Evolutionary conservation across 2,797 vertebrate genomes (phyloP), one percentile per base, ranked within the genome.

Genomic region (Rallus crepitans): DNA sequence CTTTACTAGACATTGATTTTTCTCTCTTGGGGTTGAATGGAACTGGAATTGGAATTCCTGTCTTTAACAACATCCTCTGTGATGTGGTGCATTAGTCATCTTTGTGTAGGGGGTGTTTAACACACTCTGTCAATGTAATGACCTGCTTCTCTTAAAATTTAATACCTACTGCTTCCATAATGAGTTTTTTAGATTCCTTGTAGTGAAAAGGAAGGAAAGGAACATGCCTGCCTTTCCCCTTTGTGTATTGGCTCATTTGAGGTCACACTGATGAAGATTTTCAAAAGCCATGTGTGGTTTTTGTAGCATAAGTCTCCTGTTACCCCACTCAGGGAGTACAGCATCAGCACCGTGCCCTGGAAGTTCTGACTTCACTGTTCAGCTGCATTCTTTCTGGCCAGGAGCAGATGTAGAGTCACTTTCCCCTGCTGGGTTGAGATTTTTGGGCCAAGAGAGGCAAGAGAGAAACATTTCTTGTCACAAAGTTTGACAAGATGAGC

Each of bases 1-100:
- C 82, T 80, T 73, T 81, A 30, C 23, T 75, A 37, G 28, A 33
- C 59, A 79, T 45, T 75, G 52, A 82, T 94, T 95, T 94, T 76
- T 57, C 70, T 56, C 23, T 83, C 47, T 79, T 56, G 31, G 61
- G 39, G 33, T 63, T 81, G 64, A 94, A 63, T 69, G 65, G 60
- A 76, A 50, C 63, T 82, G 39, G 77, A 94, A 88, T 78, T 81
- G 80, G 65, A 87, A 82, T 68, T 87, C 17, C 31, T 83, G 18
- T 37, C 59, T 76, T 27, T 68, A 83, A 48, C 61, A 87, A 11
- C 52, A 55, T 53, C 20, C 24, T 76, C 82, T 60, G 11, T 47
- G 64, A 57, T 64, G 86, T n/a, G 71, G 37, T 72, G 16, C 33
- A 15, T 72, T 61, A 35, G 20, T 64, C 24, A 0, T 40, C n/a